Evolutionary conservation across 2,113 vertebrate genomes (phyloP).

Genomic region (Brienomyrus longianalis): DNA sequence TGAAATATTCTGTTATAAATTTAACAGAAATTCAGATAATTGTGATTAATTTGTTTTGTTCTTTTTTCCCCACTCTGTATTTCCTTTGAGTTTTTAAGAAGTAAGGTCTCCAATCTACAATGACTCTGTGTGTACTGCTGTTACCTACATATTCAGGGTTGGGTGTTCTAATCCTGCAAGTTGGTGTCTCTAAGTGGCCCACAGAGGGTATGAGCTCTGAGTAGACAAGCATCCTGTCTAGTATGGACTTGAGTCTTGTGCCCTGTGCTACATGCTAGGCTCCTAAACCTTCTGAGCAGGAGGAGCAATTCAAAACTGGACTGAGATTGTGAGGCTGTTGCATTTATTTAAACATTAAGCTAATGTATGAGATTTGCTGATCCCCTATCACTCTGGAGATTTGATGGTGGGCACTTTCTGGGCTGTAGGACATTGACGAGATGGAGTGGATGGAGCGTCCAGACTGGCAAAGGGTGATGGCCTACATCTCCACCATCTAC

Average conservation of each 20-base stretch:
- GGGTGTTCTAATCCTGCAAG: neutral
- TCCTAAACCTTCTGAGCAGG: neutral
- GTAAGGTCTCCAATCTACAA: neutral
- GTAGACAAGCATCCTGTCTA: neutral
- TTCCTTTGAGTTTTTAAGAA: neutral
- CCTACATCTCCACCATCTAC: constrained; percentile 79
- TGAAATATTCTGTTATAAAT: neutral
- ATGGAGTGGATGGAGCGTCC: constrained; percentile 79
- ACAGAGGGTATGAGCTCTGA: neutral
- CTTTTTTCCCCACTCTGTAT: neutral
- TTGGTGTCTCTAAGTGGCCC: neutral
- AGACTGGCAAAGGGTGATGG: constrained; percentile 82
- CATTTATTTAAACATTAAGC: neutral
- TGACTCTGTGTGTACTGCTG: neutral
- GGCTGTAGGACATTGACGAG: constrained; percentile 71
- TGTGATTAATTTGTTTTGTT: neutral
- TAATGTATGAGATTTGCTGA: neutral
- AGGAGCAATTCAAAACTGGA: neutral
- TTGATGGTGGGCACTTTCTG: neutral
- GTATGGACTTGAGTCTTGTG: neutral
- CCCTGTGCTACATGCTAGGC: neutral
- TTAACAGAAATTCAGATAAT: neutral
- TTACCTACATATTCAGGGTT: neutral
- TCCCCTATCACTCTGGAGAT: neutral
- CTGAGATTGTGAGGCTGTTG: neutral